Percentiles rank a stretch among this genome's conserved stretches.
These are phyloP conservation scores for Microplitis deprimator DNA, from an alignment of 2,888 invertebrate species.

Conservation along the genomic window DNA sequence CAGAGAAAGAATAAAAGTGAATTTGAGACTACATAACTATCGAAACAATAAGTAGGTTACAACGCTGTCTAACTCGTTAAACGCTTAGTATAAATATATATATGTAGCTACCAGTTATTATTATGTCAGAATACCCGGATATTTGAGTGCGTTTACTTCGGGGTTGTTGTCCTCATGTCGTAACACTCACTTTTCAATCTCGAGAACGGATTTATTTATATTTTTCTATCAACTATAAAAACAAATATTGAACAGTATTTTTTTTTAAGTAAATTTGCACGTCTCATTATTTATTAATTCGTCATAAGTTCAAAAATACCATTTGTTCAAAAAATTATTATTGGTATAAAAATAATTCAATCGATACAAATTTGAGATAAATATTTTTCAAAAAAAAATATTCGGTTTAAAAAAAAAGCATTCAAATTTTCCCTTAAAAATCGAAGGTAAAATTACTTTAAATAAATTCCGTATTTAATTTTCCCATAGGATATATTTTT, in stretches of 20 bases:
- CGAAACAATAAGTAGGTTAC: conserved; percentile 57
- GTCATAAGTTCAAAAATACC: too few species aligned
- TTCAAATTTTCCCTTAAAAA: too few species aligned
- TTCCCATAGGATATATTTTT: too few species aligned
- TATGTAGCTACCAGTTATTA: conserved; percentile 24
- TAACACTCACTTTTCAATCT: conserved; percentile 27
- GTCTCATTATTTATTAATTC: too few species aligned
- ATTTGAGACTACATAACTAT: conserved; percentile 53
- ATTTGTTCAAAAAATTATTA: too few species aligned
- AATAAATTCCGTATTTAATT: too few species aligned
- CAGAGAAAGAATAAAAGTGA: conserved; percentile 37
- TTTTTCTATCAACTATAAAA: background rate
- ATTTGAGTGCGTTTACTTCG: conserved; percentile 48
- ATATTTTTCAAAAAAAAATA: too few species aligned
- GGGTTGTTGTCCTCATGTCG: conserved; percentile 50
- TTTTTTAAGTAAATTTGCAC: too few species aligned
- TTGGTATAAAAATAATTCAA: too few species aligned
- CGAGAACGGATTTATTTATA: background rate
- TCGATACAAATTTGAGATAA: too few species aligned
- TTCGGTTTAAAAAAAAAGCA: too few species aligned
- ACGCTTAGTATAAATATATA: conserved; percentile 16
- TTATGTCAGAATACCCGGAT: conserved; percentile 43
- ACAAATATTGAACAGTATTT: background rate
- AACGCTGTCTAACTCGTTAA: conserved; percentile 37
- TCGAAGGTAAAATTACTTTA: too few species aligned